These are phyloP conservation scores for Coracias cyanogaster DNA, from an alignment of 2,797 vertebrate species.

Conservation along the genomic window DNA sequence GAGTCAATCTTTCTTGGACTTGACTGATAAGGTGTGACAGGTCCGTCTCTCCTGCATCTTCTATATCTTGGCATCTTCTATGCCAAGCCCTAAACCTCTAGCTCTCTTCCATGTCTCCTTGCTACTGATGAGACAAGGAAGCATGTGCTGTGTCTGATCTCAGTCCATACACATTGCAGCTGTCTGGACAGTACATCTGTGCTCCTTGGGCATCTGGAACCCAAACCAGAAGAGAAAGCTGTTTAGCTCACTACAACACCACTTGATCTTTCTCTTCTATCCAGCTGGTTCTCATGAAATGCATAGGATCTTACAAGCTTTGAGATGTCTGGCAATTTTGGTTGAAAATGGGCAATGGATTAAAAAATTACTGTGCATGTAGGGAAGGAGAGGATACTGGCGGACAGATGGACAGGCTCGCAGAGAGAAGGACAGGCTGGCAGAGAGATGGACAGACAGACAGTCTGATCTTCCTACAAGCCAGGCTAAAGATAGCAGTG, in stretches of 20 bases:
- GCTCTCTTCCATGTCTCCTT: not conserved
- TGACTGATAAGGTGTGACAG: not conserved
- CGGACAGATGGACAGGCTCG: not conserved
- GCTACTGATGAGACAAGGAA: not conserved
- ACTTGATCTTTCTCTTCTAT: not conserved
- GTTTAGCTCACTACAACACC: not conserved
- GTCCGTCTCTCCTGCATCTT: not conserved
- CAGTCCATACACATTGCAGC: not conserved
- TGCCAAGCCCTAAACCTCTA: not conserved
- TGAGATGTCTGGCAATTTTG: not conserved
- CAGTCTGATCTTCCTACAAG: not conserved
- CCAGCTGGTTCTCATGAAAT: not conserved
- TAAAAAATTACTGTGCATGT: not conserved
- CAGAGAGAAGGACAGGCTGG: not conserved
- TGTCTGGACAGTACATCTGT: not conserved
- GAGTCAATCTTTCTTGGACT: not conserved
- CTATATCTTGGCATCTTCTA: not conserved
- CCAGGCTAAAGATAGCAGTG: constrained; percentile 9
- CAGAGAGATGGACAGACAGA: not conserved
- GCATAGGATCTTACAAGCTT: not conserved
- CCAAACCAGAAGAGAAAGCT: constrained; percentile 1
- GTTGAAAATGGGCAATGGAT: not conserved
- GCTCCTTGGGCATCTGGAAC: not conserved
- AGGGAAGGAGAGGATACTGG: not conserved
- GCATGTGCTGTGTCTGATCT: not conserved